phyloP scores from a whole-genome alignment of 30 jellyfish, hydroid and myxozoan genomes.

The Hydractinia symbiolongicarpus region DNA sequence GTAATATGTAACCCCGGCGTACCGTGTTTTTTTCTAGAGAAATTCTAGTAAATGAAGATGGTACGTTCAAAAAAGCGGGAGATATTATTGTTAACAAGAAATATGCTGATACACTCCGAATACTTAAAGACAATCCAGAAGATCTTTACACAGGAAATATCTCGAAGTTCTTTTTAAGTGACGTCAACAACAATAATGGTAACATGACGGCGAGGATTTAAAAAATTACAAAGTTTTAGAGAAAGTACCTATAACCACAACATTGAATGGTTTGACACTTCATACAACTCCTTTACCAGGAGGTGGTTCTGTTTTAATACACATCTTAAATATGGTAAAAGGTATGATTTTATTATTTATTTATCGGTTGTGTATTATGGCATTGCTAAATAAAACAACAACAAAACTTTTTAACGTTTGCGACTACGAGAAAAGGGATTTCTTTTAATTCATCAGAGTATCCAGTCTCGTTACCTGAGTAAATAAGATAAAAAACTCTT shows the following conservation, averaged over 20 bases:
- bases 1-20: no score
- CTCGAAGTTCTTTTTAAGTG: conserved; percentile 42
- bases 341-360: conserved; percentile 17
- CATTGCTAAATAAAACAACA: no score
- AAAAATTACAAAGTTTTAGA: conserved; percentile 38
- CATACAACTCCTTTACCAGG: conserved; percentile 73
- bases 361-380: no score
- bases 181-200: conserved; percentile 44
- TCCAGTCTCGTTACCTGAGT: no score
- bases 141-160: conserved; percentile 50
- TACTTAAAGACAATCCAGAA: conserved; percentile 51
- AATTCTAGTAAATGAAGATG: conserved; percentile 15
- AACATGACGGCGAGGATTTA: conserved; percentile 46
- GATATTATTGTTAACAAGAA: conserved; percentile 42
- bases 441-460: no score
- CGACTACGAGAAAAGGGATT: no score
- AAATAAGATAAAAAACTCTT: no score
- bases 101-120: conserved; percentile 40
- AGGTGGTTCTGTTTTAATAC: conserved; percentile 70
- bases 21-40: conserved; percentile 15
- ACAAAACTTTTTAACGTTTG: no score
- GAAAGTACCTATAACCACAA: conserved; percentile 37
- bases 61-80: conserved; percentile 41
- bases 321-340: conserved; percentile 48
- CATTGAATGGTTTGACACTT: conserved; percentile 21